These are phyloP conservation scores for Boulengeromyrus knoepffleri DNA, from an alignment of 2,113 vertebrate species.

Conservation along the genomic window DNA sequence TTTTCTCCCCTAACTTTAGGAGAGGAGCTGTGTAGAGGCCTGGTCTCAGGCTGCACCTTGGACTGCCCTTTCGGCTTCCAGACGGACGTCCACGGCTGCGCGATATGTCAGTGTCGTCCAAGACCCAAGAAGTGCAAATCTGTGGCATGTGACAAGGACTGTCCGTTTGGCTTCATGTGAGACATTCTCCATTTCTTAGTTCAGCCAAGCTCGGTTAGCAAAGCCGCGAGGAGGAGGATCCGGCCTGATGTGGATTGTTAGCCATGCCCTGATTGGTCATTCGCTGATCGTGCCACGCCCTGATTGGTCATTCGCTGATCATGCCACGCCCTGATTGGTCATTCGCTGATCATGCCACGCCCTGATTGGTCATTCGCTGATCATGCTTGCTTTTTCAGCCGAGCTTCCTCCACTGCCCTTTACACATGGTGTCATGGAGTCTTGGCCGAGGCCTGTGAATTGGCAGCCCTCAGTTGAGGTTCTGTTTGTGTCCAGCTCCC, in stretches of 20 bases:
- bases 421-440: not conserved
- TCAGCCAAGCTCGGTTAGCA: not conserved
- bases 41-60: slow-evolving; percentile 66
- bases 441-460: not conserved
- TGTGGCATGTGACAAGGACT: slow-evolving; percentile 71
- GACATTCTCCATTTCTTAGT: slow-evolving; percentile 40
- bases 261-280: no score
- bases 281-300: no score
- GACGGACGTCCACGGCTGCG: slow-evolving; percentile 69
- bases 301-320: no score
- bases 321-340: not conserved
- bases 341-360: not conserved
- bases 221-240: not conserved
- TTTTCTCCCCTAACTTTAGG: slow-evolving; percentile 54
- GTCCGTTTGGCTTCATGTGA: slow-evolving; percentile 80
- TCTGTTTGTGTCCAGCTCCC: not conserved
- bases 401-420: not conserved
- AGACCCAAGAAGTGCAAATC: slow-evolving; percentile 78
- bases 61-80: slow-evolving; percentile 76
- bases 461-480: not conserved
- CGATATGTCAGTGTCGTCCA: slow-evolving; percentile 74
- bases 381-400: not conserved
- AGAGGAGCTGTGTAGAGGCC: slow-evolving; percentile 66
- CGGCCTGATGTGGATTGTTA: no score
- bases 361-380: no score